Percentiles rank a stretch among this genome's conserved stretches.
These are phyloP conservation scores for Syngnathus typhle DNA, from an alignment of 2,113 vertebrate genomes.

Conservation along the genomic window DNA sequence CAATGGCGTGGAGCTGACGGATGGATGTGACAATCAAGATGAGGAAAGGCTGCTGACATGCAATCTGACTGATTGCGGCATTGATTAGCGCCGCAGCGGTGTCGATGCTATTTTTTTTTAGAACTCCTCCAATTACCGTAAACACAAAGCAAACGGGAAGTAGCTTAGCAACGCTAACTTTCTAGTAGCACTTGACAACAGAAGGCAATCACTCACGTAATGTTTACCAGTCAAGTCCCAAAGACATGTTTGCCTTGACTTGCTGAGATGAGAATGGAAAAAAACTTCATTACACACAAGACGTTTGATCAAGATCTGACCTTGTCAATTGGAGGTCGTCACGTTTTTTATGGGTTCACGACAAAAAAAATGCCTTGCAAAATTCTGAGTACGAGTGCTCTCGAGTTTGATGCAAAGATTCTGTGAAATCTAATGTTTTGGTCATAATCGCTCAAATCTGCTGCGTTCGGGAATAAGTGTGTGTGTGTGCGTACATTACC, in stretches of 20 bases:
- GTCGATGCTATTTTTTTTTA: slow-evolving; percentile 7
- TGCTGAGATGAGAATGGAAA: neutral
- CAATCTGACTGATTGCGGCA: slow-evolving; percentile 31
- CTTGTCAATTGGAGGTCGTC: neutral
- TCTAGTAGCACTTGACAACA: neutral
- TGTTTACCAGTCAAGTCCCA: neutral
- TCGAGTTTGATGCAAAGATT: neutral
- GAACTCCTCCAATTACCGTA: neutral
- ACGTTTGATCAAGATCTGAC: neutral
- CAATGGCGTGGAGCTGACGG: slow-evolving; percentile 29
- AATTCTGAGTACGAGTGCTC: too few relatives aligned
- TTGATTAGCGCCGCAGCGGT: slow-evolving; percentile 16
- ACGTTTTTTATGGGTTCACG: neutral
- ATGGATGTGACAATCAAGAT: slow-evolving; percentile 45
- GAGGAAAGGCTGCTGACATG: slow-evolving; percentile 21
- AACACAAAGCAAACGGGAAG: neutral
- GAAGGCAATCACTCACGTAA: neutral
- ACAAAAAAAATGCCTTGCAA: neutral
- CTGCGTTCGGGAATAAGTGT: neutral
- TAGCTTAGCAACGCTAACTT: neutral
- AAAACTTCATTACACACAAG: neutral
- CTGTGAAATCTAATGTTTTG: neutral
- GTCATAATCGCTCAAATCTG: neutral
- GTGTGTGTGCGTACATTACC: slow-evolving; percentile 60
- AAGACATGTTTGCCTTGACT: neutral